phyloP scores from a whole-genome alignment of 2,888 invertebrate species.

The Bellardia bayeri region DNA sequence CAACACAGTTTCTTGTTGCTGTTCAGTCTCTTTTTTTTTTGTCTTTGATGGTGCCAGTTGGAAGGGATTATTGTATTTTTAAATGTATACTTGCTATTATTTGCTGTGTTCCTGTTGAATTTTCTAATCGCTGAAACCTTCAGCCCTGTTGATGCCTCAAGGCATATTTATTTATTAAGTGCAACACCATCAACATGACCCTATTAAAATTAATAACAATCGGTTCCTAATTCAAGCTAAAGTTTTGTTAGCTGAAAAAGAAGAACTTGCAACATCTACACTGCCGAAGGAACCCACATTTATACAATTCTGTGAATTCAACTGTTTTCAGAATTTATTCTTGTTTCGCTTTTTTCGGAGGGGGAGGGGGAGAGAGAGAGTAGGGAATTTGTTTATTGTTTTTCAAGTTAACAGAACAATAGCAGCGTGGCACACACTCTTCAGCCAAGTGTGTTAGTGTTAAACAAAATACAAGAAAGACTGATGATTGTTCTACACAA shows the following conservation, averaged over 20 bases:
- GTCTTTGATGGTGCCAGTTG: background rate
- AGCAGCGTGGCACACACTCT: conserved; percentile 3
- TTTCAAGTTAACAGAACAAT: conserved; percentile 30
- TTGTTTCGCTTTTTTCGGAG: background rate
- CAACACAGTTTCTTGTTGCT: conserved; percentile 14
- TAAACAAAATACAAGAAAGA: background rate
- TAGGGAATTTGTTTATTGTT: background rate
- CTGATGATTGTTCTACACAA: background rate
- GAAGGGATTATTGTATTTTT: background rate
- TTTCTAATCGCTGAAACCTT: conserved; percentile 84
- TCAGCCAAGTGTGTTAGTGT: background rate
- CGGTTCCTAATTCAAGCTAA: conserved; percentile 47
- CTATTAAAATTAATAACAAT: conserved; percentile 22
- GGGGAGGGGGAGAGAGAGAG: too few species aligned
- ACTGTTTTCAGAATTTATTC: background rate
- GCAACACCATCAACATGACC: conserved; percentile 16
- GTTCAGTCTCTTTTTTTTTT: background rate
- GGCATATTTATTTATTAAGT: conserved; percentile 66
- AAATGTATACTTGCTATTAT: conserved; percentile 71
- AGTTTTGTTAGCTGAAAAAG: conserved; percentile 74
- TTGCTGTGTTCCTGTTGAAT: conserved; percentile 82
- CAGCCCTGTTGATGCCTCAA: conserved; percentile 80
- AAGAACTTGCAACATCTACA: conserved; percentile 4
- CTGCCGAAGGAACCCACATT: background rate
- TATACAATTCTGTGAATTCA: conserved; percentile 2